Conservation (phyloP, 2,797 vertebrate genomes). For the Taenioides sp. region DNA sequence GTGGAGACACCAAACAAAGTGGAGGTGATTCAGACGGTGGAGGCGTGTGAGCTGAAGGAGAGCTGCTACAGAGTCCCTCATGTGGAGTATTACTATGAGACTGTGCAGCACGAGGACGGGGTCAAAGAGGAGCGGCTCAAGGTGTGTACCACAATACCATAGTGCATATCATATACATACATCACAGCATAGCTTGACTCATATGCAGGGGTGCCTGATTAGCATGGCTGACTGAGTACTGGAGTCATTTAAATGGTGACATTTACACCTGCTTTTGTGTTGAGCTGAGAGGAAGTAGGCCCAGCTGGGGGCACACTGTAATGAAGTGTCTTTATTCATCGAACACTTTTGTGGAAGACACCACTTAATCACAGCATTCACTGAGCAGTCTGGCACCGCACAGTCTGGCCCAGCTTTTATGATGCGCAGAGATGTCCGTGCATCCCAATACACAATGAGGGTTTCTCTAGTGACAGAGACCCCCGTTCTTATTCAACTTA, state of each 20-base stretch:
- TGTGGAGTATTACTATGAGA: constrained; percentile 76
- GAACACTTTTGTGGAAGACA: constrained; percentile 45
- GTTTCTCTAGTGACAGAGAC: background rate
- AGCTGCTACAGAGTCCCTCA: constrained; percentile 75
- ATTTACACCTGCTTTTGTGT: constrained; percentile 50
- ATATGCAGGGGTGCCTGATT: constrained; percentile 15
- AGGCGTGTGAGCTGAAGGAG: constrained; percentile 73
- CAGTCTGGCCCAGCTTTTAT: constrained; percentile 34
- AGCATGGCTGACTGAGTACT: constrained; percentile 18
- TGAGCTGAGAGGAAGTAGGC: constrained; percentile 57
- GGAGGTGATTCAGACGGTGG: constrained; percentile 72
- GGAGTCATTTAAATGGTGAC: constrained; percentile 26
- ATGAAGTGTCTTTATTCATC: constrained; percentile 69
- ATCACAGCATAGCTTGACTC: background rate
- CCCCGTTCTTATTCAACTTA: background rate
- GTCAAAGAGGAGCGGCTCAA: constrained; percentile 73
- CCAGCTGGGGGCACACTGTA: constrained; percentile 60
- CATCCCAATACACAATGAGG: constrained; percentile 26
- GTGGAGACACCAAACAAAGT: constrained; percentile 74
- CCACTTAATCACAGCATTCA: constrained; percentile 57
- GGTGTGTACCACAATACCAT: constrained; percentile 51
- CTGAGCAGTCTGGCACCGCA: constrained; percentile 39
- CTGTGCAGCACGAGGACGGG: constrained; percentile 58
- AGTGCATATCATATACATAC: background rate
- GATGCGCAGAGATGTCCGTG: constrained; percentile 25